A percentile compares a stretch with the other conserved stretches of the same genome.
Conservation (phyloP, 2,113 vertebrate species). For the Mastomys natalensis region DNA sequence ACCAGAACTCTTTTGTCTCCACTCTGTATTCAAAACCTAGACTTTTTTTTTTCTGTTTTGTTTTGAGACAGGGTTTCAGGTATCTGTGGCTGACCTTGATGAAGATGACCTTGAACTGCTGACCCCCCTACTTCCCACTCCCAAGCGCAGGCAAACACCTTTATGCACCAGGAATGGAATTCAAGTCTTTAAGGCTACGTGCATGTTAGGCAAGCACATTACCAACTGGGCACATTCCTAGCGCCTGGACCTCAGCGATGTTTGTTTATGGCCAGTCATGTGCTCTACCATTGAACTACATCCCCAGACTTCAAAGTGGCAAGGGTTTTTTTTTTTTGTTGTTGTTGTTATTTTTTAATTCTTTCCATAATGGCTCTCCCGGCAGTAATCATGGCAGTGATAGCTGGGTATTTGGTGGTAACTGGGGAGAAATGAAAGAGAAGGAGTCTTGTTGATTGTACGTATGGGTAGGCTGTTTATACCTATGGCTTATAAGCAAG, state of each 20-base stretch:
- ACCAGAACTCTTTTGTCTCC: not conserved
- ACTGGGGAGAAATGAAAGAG: not conserved
- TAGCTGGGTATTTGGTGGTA: not conserved
- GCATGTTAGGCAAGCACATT: not conserved
- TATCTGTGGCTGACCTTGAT: not conserved
- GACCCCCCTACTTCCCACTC: not conserved
- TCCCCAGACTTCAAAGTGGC: not conserved
- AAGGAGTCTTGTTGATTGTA: not conserved
- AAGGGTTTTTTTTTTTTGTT: not conserved
- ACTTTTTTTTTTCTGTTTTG: not conserved
- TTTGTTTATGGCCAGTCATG: not conserved
- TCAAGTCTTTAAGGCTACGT: not conserved
- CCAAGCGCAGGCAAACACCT: not conserved
- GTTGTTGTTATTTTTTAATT: not conserved
- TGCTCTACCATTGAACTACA: not conserved
- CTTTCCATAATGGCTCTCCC: not conserved
- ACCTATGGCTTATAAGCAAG: constrained; percentile 14
- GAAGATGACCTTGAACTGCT: not conserved
- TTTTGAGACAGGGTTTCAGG: not conserved
- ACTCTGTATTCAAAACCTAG: not conserved
- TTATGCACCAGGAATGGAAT: not conserved
- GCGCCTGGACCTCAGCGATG: not conserved
- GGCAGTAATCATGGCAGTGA: not conserved
- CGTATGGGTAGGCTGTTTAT: constrained; percentile 1
- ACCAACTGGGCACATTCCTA: not conserved